Percentiles rank a stretch among this genome's conserved stretches.
Evolutionary conservation across 2,113 vertebrate genomes (phyloP).

Genomic region (Atherinomorus stipes): DNA sequence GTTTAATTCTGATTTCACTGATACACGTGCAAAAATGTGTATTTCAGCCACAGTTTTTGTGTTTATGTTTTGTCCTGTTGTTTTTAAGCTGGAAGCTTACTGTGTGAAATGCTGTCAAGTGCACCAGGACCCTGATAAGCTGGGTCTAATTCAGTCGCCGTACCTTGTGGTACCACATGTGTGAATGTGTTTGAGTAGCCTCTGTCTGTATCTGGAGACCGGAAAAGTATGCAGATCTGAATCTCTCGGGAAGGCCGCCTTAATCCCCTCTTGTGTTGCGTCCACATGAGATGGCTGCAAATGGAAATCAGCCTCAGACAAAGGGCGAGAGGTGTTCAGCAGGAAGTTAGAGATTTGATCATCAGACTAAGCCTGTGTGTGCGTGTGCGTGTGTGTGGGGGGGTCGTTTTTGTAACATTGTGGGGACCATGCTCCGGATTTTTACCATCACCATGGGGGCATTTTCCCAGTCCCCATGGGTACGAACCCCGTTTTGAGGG

Average conservation of each 20-base stretch:
- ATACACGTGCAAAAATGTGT: background rate
- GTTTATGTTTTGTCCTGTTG: background rate
- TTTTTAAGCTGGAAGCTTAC: background rate
- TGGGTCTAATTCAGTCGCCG: slow-evolving; percentile 5
- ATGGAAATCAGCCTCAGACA: slow-evolving; percentile 67
- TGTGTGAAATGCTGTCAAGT: slow-evolving; percentile 10
- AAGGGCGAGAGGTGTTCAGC: slow-evolving; percentile 60
- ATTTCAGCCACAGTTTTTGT: background rate
- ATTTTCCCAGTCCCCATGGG: too few species aligned
- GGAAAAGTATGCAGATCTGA: slow-evolving; percentile 72
- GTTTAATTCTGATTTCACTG: background rate
- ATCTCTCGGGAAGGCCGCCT: slow-evolving; percentile 67
- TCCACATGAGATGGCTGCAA: slow-evolving; percentile 68
- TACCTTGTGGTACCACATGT: slow-evolving; percentile 47
- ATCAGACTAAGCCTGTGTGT: slow-evolving; percentile 28
- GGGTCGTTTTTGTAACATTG: too few species aligned
- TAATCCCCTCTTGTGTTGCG: slow-evolving; percentile 74
- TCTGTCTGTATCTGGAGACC: slow-evolving; percentile 63
- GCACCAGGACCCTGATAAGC: slow-evolving; percentile 17
- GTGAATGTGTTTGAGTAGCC: slow-evolving; percentile 28
- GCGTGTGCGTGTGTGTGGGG: slow-evolving; percentile 32
- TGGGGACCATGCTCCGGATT: too few species aligned
- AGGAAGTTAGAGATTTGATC: slow-evolving; percentile 73
- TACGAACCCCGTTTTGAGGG: too few species aligned
- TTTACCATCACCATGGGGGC: too few species aligned